These are phyloP conservation scores for Allygus modestus DNA, from an alignment of 2,888 invertebrate species.

Conservation along the genomic window DNA sequence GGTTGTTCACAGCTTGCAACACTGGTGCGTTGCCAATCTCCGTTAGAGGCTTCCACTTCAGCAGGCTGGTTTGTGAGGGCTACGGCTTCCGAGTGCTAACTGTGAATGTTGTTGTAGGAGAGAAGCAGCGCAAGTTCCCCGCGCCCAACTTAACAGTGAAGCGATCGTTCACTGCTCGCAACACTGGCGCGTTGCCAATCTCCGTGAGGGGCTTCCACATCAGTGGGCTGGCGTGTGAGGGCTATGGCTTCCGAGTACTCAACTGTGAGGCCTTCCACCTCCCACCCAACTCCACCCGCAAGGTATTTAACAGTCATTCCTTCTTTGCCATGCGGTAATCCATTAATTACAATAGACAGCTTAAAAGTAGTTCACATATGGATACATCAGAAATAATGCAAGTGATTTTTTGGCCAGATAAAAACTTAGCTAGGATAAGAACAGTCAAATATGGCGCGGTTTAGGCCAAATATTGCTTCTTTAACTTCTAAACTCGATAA, in stretches of 20 bases:
- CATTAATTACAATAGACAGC: too few relatives aligned
- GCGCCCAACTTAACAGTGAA: conserved; percentile 81
- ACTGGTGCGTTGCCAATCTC: conserved; percentile 93
- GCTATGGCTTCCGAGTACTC: conserved; percentile 87
- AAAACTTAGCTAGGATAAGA: too few relatives aligned
- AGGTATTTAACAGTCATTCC: conserved; percentile 61
- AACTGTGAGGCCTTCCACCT: conserved; percentile 86
- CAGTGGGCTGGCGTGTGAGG: conserved; percentile 83
- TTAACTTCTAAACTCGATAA: too few relatives aligned
- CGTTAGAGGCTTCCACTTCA: conserved; percentile 80
- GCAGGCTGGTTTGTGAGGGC: not conserved
- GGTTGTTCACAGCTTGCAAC: conserved; percentile 91
- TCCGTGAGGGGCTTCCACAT: conserved; percentile 83
- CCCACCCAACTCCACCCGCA: conserved; percentile 84
- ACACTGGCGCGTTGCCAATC: conserved; percentile 94
- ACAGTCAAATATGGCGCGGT: too few relatives aligned
- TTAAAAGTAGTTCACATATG: too few relatives aligned
- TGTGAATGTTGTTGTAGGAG: conserved; percentile 71
- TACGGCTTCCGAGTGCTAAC: too few relatives aligned
- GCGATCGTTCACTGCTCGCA: conserved; percentile 89
- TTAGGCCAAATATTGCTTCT: too few relatives aligned
- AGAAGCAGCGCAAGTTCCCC: conserved; percentile 72
- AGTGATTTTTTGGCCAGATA: too few relatives aligned
- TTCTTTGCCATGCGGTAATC: too few relatives aligned
- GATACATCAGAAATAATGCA: too few relatives aligned